Evolutionary conservation across 2,888 invertebrate genomes (phyloP).

Genomic region (Elaeidobius kamerunicus): DNA sequence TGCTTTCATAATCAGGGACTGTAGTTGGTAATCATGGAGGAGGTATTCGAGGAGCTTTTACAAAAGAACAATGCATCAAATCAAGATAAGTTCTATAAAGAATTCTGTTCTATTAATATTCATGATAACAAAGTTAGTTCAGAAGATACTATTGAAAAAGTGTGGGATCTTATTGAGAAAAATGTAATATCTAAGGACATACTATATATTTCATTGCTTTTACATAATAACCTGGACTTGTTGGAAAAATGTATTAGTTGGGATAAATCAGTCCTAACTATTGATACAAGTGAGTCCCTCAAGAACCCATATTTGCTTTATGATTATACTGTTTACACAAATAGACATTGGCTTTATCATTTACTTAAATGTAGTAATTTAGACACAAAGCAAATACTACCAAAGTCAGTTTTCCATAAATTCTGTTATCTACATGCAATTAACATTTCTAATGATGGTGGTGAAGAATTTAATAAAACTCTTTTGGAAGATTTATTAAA

Average conservation of each 20-base stretch:
- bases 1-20: too few relatives aligned
- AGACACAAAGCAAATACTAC: slow-evolving; percentile 28
- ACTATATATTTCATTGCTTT: slow-evolving; percentile 39
- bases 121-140: slow-evolving; percentile 31
- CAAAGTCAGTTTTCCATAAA: slow-evolving; percentile 35
- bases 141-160: slow-evolving; percentile 36
- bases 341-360: slow-evolving; percentile 45
- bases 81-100: slow-evolving; percentile 7
- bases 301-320: slow-evolving; percentile 41
- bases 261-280: slow-evolving; percentile 36
- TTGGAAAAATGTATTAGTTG: slow-evolving; percentile 37
- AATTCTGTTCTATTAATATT: slow-evolving; percentile 12
- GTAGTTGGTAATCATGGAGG: background rate
- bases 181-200: slow-evolving; percentile 38
- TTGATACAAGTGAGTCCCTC: slow-evolving; percentile 33
- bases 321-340: slow-evolving; percentile 43
- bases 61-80: background rate
- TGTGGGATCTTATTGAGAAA: slow-evolving; percentile 37
- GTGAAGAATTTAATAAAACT: slow-evolving; percentile 31
- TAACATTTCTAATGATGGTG: slow-evolving; percentile 38
- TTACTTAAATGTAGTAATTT: slow-evolving; percentile 37
- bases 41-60: background rate
- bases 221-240: slow-evolving; percentile 37
- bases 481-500: slow-evolving; percentile 29
- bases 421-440: slow-evolving; percentile 40